phyloP scores from a whole-genome alignment of 1,140 invertebrate species.

The Tribolium castaneum region DNA sequence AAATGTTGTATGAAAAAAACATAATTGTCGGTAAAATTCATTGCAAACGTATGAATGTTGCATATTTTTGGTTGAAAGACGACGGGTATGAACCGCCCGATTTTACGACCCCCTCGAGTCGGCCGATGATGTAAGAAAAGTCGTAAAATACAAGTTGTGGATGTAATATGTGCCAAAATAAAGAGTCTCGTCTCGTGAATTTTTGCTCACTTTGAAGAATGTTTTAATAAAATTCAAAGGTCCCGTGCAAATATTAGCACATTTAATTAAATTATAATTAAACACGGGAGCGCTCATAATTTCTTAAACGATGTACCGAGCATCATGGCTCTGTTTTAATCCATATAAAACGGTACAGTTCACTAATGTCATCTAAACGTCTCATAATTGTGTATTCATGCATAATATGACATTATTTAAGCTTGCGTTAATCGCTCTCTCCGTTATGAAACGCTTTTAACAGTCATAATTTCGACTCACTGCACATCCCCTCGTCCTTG shows the following conservation, averaged over 20 bases:
- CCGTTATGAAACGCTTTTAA: conserved; percentile 54
- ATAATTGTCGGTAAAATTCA: too few species aligned
- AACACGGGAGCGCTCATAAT: conserved; percentile 33
- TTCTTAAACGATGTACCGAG: conserved; percentile 38
- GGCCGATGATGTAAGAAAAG: not conserved
- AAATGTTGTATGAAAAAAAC: too few species aligned
- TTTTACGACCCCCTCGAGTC: not conserved
- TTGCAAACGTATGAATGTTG: too few species aligned
- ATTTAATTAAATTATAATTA: conserved; percentile 46
- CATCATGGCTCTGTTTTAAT: conserved; percentile 47
- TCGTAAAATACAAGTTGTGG: conserved; percentile 11
- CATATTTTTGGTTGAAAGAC: too few species aligned
- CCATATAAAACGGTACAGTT: conserved; percentile 51
- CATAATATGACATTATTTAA: conserved; percentile 57
- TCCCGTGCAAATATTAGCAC: conserved; percentile 23
- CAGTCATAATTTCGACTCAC: conserved; percentile 43
- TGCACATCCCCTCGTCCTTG: conserved; percentile 23
- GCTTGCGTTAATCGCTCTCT: conserved; percentile 51
- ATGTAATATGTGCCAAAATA: not conserved
- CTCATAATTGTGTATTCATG: conserved; percentile 55
- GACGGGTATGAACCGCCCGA: not conserved
- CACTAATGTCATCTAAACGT: conserved; percentile 52
- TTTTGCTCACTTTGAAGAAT: conserved; percentile 8
- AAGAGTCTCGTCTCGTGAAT: not conserved
- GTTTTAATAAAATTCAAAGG: conserved; percentile 21